Evolutionary conservation across 2,113 vertebrate genomes (phyloP), one percentile per base, ranked within the genome.

Genomic region (Megaceryle maxima): DNA sequence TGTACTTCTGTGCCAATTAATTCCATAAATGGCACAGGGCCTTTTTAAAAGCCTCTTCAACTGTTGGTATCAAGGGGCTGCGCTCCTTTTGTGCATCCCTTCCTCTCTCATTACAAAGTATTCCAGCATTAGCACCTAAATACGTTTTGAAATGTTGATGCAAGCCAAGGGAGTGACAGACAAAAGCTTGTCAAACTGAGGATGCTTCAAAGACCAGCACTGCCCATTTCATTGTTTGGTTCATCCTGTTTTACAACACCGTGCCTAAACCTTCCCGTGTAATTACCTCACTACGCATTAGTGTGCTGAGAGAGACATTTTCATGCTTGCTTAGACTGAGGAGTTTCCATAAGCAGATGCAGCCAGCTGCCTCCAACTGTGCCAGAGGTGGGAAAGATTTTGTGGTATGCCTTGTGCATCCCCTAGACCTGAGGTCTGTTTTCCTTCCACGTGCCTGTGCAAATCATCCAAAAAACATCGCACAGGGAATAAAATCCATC

Each of bases 331-430:
- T 97, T 86, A 89, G 26, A 68, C n/a, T 3, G 8, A 87, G 83
- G 83, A 76, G 43, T 87, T 94, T 89, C 93, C 74, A 19, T 55
- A 41, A 87, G 93, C 90, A 91, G 90, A 88, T 70, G 78, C 92
- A 92, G 73, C 88, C 94, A 96, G 75, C 81, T 96, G 91, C 87
- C 76, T 96, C 72, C 83, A 88, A 28, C 85, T 67, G 62, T 83
- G 94, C 95, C 81, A 86, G 93, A 92, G 94, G 82, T 96, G 84
- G 90, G 93, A 79, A 70, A 57, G 75, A n/a, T 72, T 88, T 64
- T 56, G 72, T 9, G 5, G 59, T 51, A 51, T 59, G 90, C 11
- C 2, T 17, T 77, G 55, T 84, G 73, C 73, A 96, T 92, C 73
- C 73, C 59, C 51, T 53, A 92, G 69, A 92, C 55, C 69, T 80